Evolutionary conservation across 2,113 vertebrate genomes (phyloP).

Genomic region (Pampusana beccarii): DNA sequence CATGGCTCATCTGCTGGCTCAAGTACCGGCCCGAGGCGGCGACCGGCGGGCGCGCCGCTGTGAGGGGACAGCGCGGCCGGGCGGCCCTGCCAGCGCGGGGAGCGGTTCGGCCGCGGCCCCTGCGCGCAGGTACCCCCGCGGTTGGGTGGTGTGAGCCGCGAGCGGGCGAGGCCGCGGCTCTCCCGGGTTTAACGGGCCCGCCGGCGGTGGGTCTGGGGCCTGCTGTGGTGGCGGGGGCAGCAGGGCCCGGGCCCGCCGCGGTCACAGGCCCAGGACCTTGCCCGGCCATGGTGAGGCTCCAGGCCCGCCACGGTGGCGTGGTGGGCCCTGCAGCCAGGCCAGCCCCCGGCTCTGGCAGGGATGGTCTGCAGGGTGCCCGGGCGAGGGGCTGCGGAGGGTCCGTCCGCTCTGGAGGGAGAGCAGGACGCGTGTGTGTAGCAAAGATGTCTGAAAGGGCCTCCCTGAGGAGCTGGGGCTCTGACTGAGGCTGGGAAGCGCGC

Average conservation of each 20-base stretch:
- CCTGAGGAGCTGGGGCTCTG: neutral
- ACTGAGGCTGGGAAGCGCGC: neutral
- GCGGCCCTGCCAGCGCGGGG: neutral
- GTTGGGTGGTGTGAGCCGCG: too few relatives aligned
- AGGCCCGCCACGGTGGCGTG: neutral
- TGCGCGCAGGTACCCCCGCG: too few relatives aligned
- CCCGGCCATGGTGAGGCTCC: neutral
- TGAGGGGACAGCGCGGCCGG: neutral
- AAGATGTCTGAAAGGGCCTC: neutral
- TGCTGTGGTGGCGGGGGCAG: neutral
- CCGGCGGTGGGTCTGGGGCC: neutral
- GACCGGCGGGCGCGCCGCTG: conserved; percentile 47
- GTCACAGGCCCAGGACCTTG: neutral
- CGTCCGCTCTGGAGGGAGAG: neutral
- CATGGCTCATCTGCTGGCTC: conserved; percentile 93
- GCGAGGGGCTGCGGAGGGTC: neutral
- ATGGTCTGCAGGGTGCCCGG: too few relatives aligned
- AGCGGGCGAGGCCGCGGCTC: neutral
- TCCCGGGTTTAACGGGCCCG: neutral
- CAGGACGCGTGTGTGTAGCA: neutral
- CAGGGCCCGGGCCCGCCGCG: neutral
- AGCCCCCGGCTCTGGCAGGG: neutral
- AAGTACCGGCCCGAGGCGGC: conserved; percentile 88
- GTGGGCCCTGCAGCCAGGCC: neutral
- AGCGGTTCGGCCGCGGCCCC: neutral